Percentiles rank a stretch among this genome's conserved stretches.
phyloP scores from a whole-genome alignment of 2,113 vertebrate species.

The Tragelaphus strepsiceros region DNA sequence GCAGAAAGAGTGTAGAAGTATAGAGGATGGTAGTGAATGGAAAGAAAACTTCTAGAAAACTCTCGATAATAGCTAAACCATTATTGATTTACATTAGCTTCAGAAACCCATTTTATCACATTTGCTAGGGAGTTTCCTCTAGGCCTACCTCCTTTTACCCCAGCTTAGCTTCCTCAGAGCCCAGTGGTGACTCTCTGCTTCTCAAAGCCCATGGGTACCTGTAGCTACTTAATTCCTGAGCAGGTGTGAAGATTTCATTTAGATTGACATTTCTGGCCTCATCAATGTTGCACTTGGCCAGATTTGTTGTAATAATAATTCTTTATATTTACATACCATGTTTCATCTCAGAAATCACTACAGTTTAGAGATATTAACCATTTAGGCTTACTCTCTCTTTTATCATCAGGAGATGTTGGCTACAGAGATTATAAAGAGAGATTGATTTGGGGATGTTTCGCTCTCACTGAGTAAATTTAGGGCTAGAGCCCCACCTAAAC shows the following conservation, averaged over 20 bases:
- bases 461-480: neutral
- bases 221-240: neutral
- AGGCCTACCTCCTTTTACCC: neutral
- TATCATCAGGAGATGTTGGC: neutral
- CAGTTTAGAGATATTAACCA: neutral
- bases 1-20: neutral
- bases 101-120: neutral
- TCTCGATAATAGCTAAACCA: neutral
- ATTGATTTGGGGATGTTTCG: neutral
- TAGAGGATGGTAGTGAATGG: neutral
- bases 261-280: neutral
- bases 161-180: neutral
- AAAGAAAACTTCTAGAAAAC: neutral
- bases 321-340: neutral
- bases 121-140: neutral
- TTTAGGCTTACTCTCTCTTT: neutral
- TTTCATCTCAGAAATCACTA: neutral
- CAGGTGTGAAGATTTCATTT: neutral
- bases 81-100: neutral
- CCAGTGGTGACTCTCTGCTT: neutral
- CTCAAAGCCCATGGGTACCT: neutral
- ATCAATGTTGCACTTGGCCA: neutral
- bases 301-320: constrained; percentile 22
- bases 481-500: neutral
- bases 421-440: neutral